Conservation (phyloP, 53 echinoderm and acorn worm species). For the Patiria pectinifera region DNA sequence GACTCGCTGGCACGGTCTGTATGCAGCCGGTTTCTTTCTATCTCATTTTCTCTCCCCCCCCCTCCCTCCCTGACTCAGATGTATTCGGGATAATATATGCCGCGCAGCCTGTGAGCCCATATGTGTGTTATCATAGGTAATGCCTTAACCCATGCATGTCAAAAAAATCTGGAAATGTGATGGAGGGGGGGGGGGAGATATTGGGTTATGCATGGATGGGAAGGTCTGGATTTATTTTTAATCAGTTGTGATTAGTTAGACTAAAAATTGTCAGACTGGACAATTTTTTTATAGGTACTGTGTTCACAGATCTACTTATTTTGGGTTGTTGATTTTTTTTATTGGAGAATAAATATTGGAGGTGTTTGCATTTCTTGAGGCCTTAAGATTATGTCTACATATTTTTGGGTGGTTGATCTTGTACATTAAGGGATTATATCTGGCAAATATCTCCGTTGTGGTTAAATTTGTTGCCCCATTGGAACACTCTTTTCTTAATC, state of each 20-base stretch:
- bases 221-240: background rate
- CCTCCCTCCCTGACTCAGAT: background rate
- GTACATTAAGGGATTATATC: background rate
- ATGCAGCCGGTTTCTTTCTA: background rate
- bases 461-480: background rate
- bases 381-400: background rate
- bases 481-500: background rate
- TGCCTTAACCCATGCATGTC: background rate
- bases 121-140: conserved; percentile 1
- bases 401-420: background rate
- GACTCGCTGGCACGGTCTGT: background rate
- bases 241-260: background rate
- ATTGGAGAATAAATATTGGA: background rate
- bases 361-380: background rate
- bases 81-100: conserved; percentile 44
- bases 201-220: background rate
- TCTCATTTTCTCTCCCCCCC: background rate
- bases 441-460: background rate
- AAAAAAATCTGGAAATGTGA: background rate
- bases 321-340: background rate
- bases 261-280: background rate
- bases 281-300: background rate
- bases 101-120: background rate
- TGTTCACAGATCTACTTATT: too few relatives aligned
- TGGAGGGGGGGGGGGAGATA: background rate